Evolutionary conservation across 64 coral and sea anemone genomes (phyloP), one percentile per base, ranked within the genome.

Genomic region (Montipora efflorescens): DNA sequence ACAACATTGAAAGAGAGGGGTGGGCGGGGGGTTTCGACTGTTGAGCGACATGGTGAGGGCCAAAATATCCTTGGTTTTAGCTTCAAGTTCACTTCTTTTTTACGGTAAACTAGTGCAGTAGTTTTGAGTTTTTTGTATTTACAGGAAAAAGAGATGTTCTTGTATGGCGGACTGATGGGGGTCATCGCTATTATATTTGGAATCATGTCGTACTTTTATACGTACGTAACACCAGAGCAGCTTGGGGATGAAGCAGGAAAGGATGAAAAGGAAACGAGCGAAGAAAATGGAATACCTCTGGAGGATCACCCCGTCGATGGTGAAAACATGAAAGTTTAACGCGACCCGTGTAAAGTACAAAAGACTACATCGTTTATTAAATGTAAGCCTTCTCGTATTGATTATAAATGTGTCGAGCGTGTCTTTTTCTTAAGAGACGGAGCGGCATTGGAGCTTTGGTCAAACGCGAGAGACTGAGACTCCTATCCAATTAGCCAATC

Each of bases 81-180:
- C 3, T 64, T 64, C 14, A 12, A 11, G 61, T 15, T 64, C 13
- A 21, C 68, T 71, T 70, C 5, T 45, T 71, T 47, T 20, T 22
- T 67, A 70, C 22, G 43, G 36, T 16, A 15, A 64, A 64, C 9
- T 64, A 18, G 22, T 4, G 13, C 9, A 16, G 7, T 70, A 12
- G 46, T 13, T 55, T 87, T 45, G 36, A 36, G 7, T 71, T 74
- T 76, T 11, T 13, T 78, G 21, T n/a, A 3, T 78, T 8, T 13
- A 67, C 64, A 98, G 96, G 96, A 98, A 73, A 91, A 79, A 74
- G 96, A 98, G 48, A 98, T 98, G 96, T 98, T 98, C 22, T 77
- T 98, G 84, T 98, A 98, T 74, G 93, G 96, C 28, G 96, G 96
- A 7, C 71, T 98, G 19, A 98, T 98, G 96, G 93, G 85, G 20